phyloP scores from a whole-genome alignment of 2,113 vertebrate genomes.

The Manacus vitellinus region DNA sequence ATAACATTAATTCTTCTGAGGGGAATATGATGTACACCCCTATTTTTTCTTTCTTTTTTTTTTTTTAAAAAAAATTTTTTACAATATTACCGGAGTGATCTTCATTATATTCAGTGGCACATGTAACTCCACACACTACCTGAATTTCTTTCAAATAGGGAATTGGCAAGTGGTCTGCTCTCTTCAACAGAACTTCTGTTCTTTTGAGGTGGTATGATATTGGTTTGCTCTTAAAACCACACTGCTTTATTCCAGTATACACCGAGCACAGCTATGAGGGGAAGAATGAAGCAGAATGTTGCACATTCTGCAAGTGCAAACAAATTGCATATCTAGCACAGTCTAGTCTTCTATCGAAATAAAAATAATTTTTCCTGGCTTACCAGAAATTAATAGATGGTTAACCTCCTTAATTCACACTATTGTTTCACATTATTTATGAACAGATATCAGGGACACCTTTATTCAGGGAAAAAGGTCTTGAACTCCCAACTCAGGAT shows the following conservation, averaged over 20 bases:
- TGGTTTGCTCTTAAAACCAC: background rate
- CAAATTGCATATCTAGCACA: background rate
- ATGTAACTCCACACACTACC: accelerated
- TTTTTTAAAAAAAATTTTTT: background rate
- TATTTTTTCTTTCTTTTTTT: background rate
- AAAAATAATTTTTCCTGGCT: background rate
- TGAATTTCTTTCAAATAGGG: background rate
- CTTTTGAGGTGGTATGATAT: background rate
- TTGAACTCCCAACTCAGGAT: background rate
- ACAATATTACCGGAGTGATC: background rate
- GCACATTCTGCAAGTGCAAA: background rate
- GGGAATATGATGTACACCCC: background rate
- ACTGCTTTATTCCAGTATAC: background rate
- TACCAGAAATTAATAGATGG: background rate
- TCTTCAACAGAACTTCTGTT: background rate
- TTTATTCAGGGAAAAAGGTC: background rate
- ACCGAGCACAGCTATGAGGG: background rate
- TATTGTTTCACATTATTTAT: background rate
- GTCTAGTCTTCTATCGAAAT: background rate
- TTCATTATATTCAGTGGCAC: background rate
- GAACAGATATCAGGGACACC: background rate
- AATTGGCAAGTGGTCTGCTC: background rate
- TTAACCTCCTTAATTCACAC: background rate
- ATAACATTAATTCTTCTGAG: background rate
- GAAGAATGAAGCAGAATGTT: background rate